These are phyloP conservation scores for Onthophagus taurus DNA, from an alignment of 1,140 invertebrate genomes.

Conservation along the genomic window DNA sequence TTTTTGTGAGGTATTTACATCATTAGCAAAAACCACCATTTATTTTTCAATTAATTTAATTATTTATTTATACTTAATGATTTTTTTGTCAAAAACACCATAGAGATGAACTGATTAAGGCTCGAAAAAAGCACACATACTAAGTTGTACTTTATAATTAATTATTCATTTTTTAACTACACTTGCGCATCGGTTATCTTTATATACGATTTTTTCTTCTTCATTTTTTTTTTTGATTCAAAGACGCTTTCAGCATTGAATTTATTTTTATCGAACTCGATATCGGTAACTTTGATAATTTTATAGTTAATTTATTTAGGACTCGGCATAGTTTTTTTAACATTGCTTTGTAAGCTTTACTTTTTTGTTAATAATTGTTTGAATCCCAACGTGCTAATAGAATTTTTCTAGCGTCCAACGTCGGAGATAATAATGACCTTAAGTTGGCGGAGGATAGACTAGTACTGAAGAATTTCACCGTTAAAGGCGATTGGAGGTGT, in stretches of 20 bases:
- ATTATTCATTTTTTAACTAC: no score
- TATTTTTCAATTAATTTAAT: no score
- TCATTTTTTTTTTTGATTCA: no score
- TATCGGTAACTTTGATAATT: background rate
- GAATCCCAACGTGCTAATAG: conserved; percentile 28
- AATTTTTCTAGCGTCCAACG: conserved; percentile 32
- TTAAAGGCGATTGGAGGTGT: conserved; percentile 55
- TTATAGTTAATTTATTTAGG: conserved; percentile 2
- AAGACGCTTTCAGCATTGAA: background rate
- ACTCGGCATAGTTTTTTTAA: background rate
- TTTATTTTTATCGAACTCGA: background rate
- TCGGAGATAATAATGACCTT: conserved; percentile 50
- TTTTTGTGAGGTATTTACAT: no score
- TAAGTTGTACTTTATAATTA: no score
- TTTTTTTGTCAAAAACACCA: no score
- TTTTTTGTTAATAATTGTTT: conserved; percentile 17
- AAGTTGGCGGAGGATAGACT: conserved; percentile 40
- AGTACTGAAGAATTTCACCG: conserved; percentile 42
- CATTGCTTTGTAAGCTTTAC: background rate
- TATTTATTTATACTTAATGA: no score
- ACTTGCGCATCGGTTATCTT: no score
- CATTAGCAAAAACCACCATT: no score
- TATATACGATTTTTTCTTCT: no score
- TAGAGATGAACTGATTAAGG: no score
- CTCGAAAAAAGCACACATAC: no score